Base-by-base conservation (phyloP, 2,888 invertebrate genomes). In the Lamellibrachia columna region DNA sequence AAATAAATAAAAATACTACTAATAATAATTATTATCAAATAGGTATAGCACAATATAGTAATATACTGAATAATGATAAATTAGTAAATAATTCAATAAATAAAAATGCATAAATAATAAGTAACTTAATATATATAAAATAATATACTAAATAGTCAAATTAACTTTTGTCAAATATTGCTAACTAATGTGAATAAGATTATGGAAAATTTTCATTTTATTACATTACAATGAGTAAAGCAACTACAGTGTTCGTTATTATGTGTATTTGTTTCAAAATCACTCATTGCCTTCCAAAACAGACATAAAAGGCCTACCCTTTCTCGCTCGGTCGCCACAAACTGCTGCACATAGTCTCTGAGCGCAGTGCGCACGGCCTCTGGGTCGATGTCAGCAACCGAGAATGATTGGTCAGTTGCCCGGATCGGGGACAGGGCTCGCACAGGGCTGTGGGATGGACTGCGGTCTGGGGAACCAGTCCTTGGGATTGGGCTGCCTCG, bases 261-360 rank as follows among this genome's bases (percentile, higher is more conserved):
- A 53, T 22, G 4, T 40, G 53, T 15, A 75, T 75, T 40, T 40
- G 40, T 40, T 40, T 40, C 40, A 40, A 40, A 40, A 40, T 40
- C 40, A 40, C 40, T 40, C 40, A 40, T 40, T 40, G 40, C 40
- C 11, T 90, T 15, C 11, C 15, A 60, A 60, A 15, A 75, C 15
- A 60, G 60, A 22, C 6, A 75, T 75, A 75, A 53, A 92, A 92
- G 90, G 75, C 97, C 96, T 96, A 98, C 98, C 97, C 98, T 98
- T 96, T 99, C 99, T 40, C 99, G 97, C 97, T 99, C 99, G 93
- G 98, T 98, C 97, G 98, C 98, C 53, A 98, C 98, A 92, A 99
- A 98, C 97, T 98, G 98, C 95, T 98, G 98, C 98, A 99, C 98
- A 93, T 99, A 97, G 95, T 98, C 98, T 91, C 98, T 97, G 52